These are phyloP conservation scores for Plemyria rubiginata DNA, from an alignment of 2,888 invertebrate genomes.

Conservation along the genomic window DNA sequence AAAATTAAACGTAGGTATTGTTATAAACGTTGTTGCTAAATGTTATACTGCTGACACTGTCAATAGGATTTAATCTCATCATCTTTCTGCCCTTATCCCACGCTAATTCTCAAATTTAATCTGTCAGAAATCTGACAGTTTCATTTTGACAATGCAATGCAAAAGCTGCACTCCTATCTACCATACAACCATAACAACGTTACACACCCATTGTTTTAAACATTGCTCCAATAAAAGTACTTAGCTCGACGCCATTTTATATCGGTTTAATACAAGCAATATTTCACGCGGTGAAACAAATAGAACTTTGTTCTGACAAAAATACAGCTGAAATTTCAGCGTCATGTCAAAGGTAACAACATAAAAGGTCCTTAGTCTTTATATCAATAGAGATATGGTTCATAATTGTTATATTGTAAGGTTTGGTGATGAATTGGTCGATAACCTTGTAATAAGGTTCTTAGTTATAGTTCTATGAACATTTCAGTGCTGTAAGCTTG, in stretches of 20 bases:
- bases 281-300: slow-evolving; percentile 40
- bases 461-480: slow-evolving; percentile 33
- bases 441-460: slow-evolving; percentile 43
- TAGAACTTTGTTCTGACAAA: slow-evolving; percentile 13
- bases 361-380: slow-evolving; percentile 48
- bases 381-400: slow-evolving; percentile 46
- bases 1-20: too few species aligned
- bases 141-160: slow-evolving; percentile 22
- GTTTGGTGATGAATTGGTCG: background rate
- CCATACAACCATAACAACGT: slow-evolving; percentile 28
- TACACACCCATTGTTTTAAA: slow-evolving; percentile 58
- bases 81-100: too few species aligned
- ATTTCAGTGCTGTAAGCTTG: background rate
- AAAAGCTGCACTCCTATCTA: background rate
- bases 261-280: slow-evolving; percentile 52
- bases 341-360: slow-evolving; percentile 39
- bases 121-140: background rate
- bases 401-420: slow-evolving; percentile 23
- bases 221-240: slow-evolving; percentile 60
- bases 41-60: background rate
- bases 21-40: background rate
- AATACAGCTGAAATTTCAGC: slow-evolving; percentile 44
- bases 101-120: too few species aligned
- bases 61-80: background rate
- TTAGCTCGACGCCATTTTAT: slow-evolving; percentile 57